Conservation (phyloP, 2,113 vertebrate genomes). For the Illadopsis cleaveri region DNA sequence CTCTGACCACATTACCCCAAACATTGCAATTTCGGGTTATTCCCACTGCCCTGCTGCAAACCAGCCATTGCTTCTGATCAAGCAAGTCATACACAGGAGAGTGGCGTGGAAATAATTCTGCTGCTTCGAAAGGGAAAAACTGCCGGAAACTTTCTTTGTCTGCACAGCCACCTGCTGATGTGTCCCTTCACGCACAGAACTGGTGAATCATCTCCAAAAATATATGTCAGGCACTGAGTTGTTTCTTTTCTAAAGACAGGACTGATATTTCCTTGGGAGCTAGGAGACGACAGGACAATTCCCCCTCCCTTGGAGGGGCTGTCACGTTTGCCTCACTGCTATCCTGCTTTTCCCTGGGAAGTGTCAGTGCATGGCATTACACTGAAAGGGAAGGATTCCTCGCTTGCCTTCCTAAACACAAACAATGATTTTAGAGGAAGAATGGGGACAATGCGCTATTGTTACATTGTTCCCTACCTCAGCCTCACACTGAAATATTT, state of each 20-base stretch:
- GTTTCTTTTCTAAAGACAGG: background rate
- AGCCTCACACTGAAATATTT: conserved; percentile 44
- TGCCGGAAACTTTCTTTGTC: background rate
- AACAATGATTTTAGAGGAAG: background rate
- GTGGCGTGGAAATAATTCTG: background rate
- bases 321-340: background rate
- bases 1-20: background rate
- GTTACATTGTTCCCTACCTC: background rate
- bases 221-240: fast-evolving
- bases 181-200: background rate
- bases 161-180: background rate
- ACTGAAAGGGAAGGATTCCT: background rate
- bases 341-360: background rate
- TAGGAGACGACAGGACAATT: fast-evolving
- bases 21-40: background rate
- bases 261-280: background rate
- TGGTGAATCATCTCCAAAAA: background rate
- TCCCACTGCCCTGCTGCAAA: too few species aligned
- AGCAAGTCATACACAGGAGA: background rate
- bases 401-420: background rate
- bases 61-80: background rate
- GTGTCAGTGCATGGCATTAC: background rate
- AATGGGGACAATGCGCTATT: background rate
- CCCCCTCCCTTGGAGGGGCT: background rate
- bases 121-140: background rate